Evolutionary conservation across 2,113 vertebrate genomes (phyloP).

Genomic region (Macrotus californicus): DNA sequence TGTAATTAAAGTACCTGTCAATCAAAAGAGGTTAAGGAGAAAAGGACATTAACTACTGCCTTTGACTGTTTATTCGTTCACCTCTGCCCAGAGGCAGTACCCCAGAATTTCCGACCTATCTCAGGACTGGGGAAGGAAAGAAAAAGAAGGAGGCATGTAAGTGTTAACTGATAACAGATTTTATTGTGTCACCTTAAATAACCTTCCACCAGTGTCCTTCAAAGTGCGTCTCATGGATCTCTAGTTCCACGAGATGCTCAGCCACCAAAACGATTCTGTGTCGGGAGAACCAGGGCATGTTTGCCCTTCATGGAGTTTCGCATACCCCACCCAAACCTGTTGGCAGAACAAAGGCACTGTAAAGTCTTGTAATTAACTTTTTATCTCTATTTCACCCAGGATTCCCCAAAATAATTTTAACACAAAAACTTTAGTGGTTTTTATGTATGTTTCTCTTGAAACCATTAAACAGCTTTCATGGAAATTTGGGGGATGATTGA

Average conservation of each 20-base stretch:
- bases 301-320: background rate
- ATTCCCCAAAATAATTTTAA: background rate
- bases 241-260: background rate
- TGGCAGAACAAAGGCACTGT: background rate
- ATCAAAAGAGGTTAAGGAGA: background rate
- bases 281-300: background rate
- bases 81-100: background rate
- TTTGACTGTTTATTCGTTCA: constrained; percentile 1
- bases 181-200: constrained; percentile 1
- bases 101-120: background rate
- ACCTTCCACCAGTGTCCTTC: background rate
- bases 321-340: background rate
- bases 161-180: constrained; percentile 11
- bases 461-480: background rate
- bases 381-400: background rate
- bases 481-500: background rate
- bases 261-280: background rate
- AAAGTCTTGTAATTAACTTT: background rate
- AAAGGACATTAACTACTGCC: background rate
- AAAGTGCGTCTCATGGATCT: background rate
- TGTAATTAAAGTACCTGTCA: background rate
- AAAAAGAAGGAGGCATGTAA: background rate
- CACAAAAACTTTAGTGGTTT: background rate
- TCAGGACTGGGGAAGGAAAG: background rate
- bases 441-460: background rate